Conservation (phyloP, 2,113 vertebrate genomes). For the Jacana jacana region DNA sequence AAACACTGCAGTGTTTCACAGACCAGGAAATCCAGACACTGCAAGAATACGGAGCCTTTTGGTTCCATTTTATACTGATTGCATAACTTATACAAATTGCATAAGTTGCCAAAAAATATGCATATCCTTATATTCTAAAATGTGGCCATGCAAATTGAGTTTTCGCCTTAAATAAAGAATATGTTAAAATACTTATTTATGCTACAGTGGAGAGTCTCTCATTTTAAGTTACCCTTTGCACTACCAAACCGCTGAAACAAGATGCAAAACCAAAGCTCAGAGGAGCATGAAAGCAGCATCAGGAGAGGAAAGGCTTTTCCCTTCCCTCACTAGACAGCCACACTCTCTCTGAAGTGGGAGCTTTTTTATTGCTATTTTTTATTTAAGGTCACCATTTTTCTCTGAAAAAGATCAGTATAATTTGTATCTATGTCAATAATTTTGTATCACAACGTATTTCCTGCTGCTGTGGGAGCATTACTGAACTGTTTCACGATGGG, state of each 20-base stretch:
- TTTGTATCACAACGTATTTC: not conserved
- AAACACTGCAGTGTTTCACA: not conserved
- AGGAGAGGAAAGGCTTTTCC: conserved; percentile 8
- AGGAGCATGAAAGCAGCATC: not conserved
- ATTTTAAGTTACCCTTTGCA: not conserved
- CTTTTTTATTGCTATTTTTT: not conserved
- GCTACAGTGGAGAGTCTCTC: not conserved
- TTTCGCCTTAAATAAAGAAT: not conserved
- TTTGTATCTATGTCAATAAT: not conserved
- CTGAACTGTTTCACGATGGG: not conserved
- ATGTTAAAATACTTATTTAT: not conserved
- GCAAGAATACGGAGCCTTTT: not conserved
- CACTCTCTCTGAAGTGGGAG: not conserved
- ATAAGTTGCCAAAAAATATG: not conserved
- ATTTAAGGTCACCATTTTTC: not conserved
- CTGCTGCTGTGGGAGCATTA: not conserved
- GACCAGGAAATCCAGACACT: not conserved
- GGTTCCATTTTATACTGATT: not conserved
- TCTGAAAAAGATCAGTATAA: not conserved
- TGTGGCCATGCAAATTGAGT: not conserved
- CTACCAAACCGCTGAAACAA: not conserved
- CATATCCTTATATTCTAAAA: not conserved
- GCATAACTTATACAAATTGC: conserved; percentile 15
- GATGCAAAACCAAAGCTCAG: not conserved
- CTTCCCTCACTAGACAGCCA: not conserved